Evolutionary conservation across 2,113 vertebrate species (phyloP).

Genomic region (Prionailurus viverrinus): DNA sequence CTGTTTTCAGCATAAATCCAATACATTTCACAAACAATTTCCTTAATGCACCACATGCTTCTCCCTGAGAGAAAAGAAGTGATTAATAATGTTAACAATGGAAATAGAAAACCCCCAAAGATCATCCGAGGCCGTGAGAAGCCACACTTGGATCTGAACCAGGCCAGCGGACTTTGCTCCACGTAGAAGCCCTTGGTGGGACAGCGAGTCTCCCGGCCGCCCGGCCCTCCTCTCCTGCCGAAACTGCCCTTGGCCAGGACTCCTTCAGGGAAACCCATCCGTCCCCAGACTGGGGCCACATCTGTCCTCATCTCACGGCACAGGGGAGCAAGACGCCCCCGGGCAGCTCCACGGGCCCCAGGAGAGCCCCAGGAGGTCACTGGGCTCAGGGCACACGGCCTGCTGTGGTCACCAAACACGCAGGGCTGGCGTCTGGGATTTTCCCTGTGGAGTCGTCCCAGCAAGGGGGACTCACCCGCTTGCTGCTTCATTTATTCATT

Average conservation of each 20-base stretch:
- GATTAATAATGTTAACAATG: not conserved
- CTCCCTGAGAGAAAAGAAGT: not conserved
- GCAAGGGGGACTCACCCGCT: accelerated
- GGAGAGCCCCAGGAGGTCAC: not conserved
- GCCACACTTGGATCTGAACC: not conserved
- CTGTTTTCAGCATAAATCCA: not conserved
- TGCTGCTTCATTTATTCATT: accelerated
- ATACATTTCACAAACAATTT: not conserved
- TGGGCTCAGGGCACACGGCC: accelerated
- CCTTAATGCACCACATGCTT: not conserved
- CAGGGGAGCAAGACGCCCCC: not conserved
- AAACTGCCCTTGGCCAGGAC: accelerated
- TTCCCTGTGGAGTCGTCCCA: accelerated
- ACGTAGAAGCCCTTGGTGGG: accelerated
- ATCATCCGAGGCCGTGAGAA: not conserved
- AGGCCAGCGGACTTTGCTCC: accelerated
- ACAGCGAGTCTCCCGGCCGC: not conserved
- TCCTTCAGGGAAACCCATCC: not conserved
- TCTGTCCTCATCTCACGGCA: accelerated
- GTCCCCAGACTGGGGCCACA: not conserved
- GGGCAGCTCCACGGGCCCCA: not conserved
- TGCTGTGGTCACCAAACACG: accelerated
- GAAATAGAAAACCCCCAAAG: not conserved
- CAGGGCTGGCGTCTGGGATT: accelerated
- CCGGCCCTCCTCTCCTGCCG: accelerated